These are phyloP conservation scores for Neodiprion pinetum DNA, from an alignment of 1,140 invertebrate species.

Conservation along the genomic window DNA sequence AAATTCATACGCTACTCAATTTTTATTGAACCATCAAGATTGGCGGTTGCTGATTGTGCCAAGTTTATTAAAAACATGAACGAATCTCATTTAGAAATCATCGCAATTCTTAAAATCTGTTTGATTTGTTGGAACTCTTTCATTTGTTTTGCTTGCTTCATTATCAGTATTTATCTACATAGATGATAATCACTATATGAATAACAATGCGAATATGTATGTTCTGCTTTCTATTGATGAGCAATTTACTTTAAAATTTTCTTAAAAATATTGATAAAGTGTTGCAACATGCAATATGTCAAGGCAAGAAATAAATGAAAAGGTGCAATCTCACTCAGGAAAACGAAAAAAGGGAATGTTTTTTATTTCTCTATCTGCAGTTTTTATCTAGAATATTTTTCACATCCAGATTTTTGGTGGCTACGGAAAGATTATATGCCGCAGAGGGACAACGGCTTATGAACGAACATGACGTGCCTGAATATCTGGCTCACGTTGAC, in stretches of 20 bases:
- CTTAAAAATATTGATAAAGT: too few species aligned
- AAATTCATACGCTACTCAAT: background rate
- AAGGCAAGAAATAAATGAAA: too few species aligned
- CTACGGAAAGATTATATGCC: slow-evolving; percentile 91
- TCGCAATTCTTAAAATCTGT: too few species aligned
- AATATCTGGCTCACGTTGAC: slow-evolving; percentile 94
- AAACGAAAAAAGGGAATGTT: too few species aligned
- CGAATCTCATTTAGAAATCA: background rate
- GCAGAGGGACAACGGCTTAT: slow-evolving; percentile 93
- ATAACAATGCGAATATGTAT: background rate
- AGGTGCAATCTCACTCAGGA: too few species aligned
- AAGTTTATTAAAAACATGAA: background rate
- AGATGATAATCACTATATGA: background rate
- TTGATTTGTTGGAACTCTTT: too few species aligned
- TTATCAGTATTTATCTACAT: slow-evolving; percentile 8
- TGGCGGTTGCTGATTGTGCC: too few species aligned
- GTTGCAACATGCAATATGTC: too few species aligned
- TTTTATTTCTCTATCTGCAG: too few species aligned
- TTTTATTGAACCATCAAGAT: background rate
- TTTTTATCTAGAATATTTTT: slow-evolving; percentile 24
- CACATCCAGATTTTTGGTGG: slow-evolving; percentile 78
- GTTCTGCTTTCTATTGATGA: background rate
- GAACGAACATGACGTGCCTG: slow-evolving; percentile 92
- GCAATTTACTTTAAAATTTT: too few species aligned
- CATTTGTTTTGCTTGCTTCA: background rate